A percentile compares a stretch with the other conserved stretches of the same genome.
These are phyloP conservation scores for Lysandra coridon DNA, from an alignment of 2,888 invertebrate species.

Conservation along the genomic window DNA sequence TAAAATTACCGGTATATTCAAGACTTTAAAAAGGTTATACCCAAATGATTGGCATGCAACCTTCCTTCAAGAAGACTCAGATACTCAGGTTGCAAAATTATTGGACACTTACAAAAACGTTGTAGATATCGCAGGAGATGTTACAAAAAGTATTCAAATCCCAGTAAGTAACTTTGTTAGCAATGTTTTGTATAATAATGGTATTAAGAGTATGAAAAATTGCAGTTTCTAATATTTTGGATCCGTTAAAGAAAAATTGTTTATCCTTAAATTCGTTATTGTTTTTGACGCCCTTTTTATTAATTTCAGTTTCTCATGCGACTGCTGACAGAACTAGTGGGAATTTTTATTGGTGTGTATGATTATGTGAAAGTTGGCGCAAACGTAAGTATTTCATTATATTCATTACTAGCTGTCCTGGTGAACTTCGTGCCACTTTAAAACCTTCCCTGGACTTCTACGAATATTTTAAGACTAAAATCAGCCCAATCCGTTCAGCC, in stretches of 20 bases:
- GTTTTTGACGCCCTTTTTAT: not conserved
- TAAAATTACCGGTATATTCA: not conserved
- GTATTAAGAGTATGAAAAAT: no score
- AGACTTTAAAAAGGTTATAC: not conserved
- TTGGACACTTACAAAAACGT: not conserved
- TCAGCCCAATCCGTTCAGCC: no score
- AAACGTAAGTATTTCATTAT: not conserved
- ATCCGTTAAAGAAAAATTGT: no score
- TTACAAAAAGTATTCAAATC: not conserved
- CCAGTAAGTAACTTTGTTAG: not conserved
- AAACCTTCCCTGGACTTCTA: no score
- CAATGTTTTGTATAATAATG: not conserved
- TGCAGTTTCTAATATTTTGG: no score
- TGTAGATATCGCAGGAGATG: not conserved
- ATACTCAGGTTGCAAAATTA: not conserved
- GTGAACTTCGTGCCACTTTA: no score
- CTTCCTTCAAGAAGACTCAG: not conserved
- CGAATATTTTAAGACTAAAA: no score
- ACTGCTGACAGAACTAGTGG: not conserved
- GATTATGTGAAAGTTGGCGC: not conserved
- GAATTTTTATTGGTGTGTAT: slow-evolving; percentile 14
- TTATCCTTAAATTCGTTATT: not conserved
- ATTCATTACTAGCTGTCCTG: no score
- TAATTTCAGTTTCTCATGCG: slow-evolving; percentile 2
- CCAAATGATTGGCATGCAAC: not conserved